Conservation (phyloP, 2,797 vertebrate species). For the Champsocephalus esox region DNA sequence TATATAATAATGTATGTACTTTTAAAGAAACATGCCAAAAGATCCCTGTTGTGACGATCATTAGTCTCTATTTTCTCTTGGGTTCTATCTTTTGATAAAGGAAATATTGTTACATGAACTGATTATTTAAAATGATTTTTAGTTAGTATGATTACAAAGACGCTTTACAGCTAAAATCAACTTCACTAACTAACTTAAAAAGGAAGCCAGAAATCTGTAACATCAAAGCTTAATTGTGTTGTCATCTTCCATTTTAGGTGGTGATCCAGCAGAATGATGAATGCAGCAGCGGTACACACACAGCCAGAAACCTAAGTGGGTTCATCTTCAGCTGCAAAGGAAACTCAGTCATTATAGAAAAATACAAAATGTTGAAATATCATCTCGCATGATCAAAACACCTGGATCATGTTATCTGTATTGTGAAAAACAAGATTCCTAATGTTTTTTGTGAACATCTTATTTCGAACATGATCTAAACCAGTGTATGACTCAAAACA, state of each 20-base stretch:
- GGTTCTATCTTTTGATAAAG: neutral
- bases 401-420: neutral
- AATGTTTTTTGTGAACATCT: neutral
- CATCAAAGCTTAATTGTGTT: neutral
- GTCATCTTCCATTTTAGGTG: slow-evolving; percentile 1
- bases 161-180: neutral
- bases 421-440: neutral
- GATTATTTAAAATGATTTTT: too few relatives aligned
- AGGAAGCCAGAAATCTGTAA: neutral
- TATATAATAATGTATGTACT: neutral
- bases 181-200: neutral
- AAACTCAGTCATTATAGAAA: neutral
- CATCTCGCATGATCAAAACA: neutral
- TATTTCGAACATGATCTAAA: slow-evolving; percentile 12
- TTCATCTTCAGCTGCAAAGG: neutral
- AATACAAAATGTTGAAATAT: neutral
- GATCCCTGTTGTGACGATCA: neutral
- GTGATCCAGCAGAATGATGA: neutral
- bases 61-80: too few relatives aligned
- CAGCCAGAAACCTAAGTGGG: neutral
- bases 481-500: neutral
- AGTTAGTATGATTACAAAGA: neutral
- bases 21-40: neutral
- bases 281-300: neutral
- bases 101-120: neutral